These are phyloP conservation scores for Tipula helvola DNA, from an alignment of 2,888 invertebrate genomes.

Conservation along the genomic window DNA sequence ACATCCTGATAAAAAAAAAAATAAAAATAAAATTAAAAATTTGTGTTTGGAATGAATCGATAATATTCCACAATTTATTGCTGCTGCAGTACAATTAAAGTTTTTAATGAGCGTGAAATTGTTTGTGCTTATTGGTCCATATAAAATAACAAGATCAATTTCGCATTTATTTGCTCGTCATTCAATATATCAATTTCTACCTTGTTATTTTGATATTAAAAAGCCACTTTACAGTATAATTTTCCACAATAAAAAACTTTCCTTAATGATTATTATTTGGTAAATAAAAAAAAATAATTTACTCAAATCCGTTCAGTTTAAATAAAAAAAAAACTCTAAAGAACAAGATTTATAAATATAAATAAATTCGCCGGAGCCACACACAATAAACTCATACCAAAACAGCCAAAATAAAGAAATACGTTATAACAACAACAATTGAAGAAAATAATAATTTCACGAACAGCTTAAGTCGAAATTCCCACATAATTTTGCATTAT, in stretches of 20 bases:
- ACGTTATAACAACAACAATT: neutral
- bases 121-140: neutral
- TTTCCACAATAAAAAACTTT: neutral
- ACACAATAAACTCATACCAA: neutral
- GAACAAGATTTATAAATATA: neutral
- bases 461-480: neutral
- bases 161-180: neutral
- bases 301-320: neutral
- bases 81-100: too few species aligned
- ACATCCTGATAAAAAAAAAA: too few species aligned
- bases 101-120: too few species aligned
- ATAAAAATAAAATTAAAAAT: too few species aligned
- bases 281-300: neutral
- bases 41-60: too few species aligned
- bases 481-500: slow-evolving; percentile 6
- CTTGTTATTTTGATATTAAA: neutral
- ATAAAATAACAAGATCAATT: neutral
- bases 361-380: neutral
- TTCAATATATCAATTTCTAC: neutral
- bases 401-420: neutral
- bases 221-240: neutral
- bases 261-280: neutral
- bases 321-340: neutral
- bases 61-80: too few species aligned
- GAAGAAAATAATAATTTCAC: neutral